phyloP scores from a whole-genome alignment of 2,113 vertebrate genomes.

The Urocitellus parryii region DNA sequence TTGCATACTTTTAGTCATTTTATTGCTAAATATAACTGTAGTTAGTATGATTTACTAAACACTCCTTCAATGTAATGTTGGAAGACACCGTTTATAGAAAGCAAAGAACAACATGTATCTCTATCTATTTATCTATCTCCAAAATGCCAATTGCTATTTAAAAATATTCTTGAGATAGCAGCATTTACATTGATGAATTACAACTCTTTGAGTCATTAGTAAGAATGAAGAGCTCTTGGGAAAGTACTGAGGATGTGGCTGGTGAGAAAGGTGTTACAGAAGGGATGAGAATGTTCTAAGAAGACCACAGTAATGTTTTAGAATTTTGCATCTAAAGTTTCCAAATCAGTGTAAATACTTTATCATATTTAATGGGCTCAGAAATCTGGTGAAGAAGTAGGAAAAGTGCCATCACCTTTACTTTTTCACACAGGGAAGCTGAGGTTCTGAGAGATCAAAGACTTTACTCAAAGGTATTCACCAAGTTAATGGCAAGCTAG shows the following conservation, averaged over 20 bases:
- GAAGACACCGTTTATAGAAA: neutral
- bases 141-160: too few species aligned
- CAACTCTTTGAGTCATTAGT: neutral
- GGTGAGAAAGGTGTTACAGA: neutral
- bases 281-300: neutral
- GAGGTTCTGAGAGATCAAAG: neutral
- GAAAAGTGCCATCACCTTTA: neutral
- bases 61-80: neutral
- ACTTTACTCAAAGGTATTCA: neutral
- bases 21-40: neutral
- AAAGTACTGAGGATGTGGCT: neutral
- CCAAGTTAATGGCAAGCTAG: neutral
- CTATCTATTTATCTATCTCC: neutral
- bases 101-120: neutral
- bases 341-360: neutral
- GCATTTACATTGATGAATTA: neutral
- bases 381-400: neutral
- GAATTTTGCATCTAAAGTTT: neutral
- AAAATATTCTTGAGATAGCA: neutral
- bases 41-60: neutral
- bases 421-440: neutral
- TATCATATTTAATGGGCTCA: neutral
- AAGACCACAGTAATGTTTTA: neutral
- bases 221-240: neutral
- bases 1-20: neutral